phyloP scores from a whole-genome alignment of 2,888 invertebrate species.

The Matsumyia berberina region DNA sequence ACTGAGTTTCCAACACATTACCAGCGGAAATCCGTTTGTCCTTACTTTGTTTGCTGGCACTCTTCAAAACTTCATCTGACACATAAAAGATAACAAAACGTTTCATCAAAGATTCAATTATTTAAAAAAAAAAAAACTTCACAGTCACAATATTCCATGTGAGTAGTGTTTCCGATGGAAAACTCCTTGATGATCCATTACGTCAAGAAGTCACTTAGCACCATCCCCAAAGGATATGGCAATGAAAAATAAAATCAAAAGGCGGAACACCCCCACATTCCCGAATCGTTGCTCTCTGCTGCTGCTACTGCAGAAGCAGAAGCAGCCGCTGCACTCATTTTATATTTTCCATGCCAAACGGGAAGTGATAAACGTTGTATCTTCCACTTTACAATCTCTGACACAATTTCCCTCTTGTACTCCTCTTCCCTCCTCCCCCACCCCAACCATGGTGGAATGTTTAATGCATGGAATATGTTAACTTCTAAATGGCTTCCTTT shows the following conservation, averaged over 20 bases:
- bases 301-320: background rate
- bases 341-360: conserved; percentile 47
- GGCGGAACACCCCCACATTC: conserved; percentile 25
- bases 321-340: conserved; percentile 5
- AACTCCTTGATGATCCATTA: conserved; percentile 25
- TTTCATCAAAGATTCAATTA: background rate
- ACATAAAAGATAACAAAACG: too few relatives aligned
- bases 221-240: conserved; percentile 27
- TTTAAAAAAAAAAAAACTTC: conserved; percentile 1
- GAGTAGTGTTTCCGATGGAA: background rate
- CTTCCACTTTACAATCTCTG: conserved; percentile 59
- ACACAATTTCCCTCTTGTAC: conserved; percentile 20
- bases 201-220: conserved; percentile 55
- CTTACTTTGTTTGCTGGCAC: too few relatives aligned
- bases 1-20: too few relatives aligned
- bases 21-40: too few relatives aligned
- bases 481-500: conserved; percentile 70
- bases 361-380: conserved; percentile 72
- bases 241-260: conserved; percentile 26
- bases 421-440: background rate
- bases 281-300: background rate
- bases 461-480: conserved; percentile 69
- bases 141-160: background rate
- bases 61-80: too few relatives aligned
- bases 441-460: conserved; percentile 24